Conservation (phyloP, 2,113 vertebrate genomes). For the Brachypteracias leptosomus region DNA sequence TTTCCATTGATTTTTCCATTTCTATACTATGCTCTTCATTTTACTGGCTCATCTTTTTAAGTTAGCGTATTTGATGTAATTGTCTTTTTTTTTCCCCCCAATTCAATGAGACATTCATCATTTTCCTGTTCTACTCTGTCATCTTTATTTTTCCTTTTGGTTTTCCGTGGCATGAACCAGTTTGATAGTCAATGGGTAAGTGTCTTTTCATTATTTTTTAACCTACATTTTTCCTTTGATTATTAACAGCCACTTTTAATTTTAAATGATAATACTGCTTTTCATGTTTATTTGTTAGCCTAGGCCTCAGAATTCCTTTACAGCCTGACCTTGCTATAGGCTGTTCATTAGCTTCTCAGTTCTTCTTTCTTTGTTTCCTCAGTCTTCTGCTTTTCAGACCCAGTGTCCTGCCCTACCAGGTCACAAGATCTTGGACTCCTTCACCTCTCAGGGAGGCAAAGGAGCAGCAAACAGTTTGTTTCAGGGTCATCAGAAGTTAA, state of each 20-base stretch:
- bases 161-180: conserved; percentile 78
- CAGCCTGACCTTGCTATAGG: background rate
- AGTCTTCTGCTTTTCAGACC: background rate
- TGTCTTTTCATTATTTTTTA: conserved; percentile 54
- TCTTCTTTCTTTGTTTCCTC: background rate
- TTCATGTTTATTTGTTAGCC: background rate
- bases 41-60: conserved; percentile 23
- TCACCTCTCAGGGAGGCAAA: background rate
- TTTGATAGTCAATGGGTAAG: conserved; percentile 95
- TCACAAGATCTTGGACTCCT: background rate
- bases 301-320: background rate
- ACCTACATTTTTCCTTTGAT: background rate
- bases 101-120: conserved; percentile 66
- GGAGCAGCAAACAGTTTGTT: background rate
- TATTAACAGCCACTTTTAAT: background rate
- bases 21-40: background rate
- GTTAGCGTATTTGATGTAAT: conserved; percentile 19
- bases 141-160: conserved; percentile 69
- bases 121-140: conserved; percentile 69
- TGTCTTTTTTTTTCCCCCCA: conserved; percentile 14
- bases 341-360: background rate
- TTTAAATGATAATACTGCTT: background rate
- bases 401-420: background rate
- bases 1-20: conserved; percentile 31
- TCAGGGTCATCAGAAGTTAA: background rate